A percentile compares a stretch with the other conserved stretches of the same genome.
phyloP scores from a whole-genome alignment of 1,140 invertebrate species.

The Lethrus apterus region DNA sequence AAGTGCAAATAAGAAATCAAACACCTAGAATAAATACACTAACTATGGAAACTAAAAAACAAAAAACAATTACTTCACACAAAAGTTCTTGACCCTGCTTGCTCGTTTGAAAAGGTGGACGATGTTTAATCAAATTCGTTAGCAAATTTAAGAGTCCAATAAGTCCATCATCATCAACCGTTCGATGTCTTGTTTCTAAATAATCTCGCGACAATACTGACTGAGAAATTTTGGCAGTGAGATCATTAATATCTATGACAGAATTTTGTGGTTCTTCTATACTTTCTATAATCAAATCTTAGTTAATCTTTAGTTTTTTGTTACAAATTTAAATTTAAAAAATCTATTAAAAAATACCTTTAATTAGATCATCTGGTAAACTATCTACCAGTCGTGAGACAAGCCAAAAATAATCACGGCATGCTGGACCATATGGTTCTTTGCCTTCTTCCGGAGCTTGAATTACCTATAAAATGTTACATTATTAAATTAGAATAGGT shows the following conservation, averaged over 20 bases:
- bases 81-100: constrained; percentile 68
- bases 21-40: constrained; percentile 50
- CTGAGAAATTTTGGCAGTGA: constrained; percentile 67
- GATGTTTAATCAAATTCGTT: constrained; percentile 81
- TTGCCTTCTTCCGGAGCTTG: constrained; percentile 70
- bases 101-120: constrained; percentile 75
- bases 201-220: constrained; percentile 71
- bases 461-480: constrained; percentile 27
- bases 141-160: constrained; percentile 81
- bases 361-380: constrained; percentile 69
- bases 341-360: constrained; percentile 42
- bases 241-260: constrained; percentile 61
- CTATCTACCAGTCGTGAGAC: constrained; percentile 81
- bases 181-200: constrained; percentile 69
- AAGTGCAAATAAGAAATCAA: constrained; percentile 83
- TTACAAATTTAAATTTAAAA: constrained; percentile 5
- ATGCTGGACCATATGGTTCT: constrained; percentile 87
- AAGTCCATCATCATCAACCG: constrained; percentile 81
- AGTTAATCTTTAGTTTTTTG: constrained; percentile 6
- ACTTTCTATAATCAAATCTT: constrained; percentile 38
- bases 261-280: constrained; percentile 48
- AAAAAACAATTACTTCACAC: constrained; percentile 45
- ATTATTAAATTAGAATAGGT: not conserved
- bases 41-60: too few relatives aligned
- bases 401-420: constrained; percentile 90